Base-by-base conservation (phyloP, 2,888 invertebrate species). In the Aquatica leii region DNA sequence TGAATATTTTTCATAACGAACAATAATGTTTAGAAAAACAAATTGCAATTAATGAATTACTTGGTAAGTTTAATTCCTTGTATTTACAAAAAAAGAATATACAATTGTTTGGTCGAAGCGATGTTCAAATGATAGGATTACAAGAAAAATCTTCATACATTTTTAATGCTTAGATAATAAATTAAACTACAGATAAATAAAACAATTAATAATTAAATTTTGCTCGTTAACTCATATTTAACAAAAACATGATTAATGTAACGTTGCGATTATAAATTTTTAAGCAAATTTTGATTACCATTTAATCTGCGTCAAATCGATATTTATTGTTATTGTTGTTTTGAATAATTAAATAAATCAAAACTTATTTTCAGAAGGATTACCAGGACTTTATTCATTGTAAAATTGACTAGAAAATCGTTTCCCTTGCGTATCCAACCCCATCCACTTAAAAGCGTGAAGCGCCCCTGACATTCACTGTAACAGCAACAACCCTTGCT, bases 351-450 rank as follows among this genome's bases (percentile, higher is more conserved):
- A 37, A 55, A 50, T 34, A 55, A 49, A 59, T 59, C 59, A 59
- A 60, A 60, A 53, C 60, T 60, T 60, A 55, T 55, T 60, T 60
- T 49, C 54, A 55, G 59, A 59, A 69, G 75, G 75, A 76, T 76
- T 74, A 75, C 71, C 74, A 69, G 64, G 60, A 56, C 37, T 63
- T 62, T 66, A 59, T 62, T 77, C 77, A 76, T 76, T 77, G 79
- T 77, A 79, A 79, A 79, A 80, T 81, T 78, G 81, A 79, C 78
- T 80, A 79, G 79, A 80, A 80, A 81, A 81, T 80, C 77, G 76
- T 72, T 73, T 74, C 77, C 77, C 75, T 70, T 71, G 70, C 73
- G 69, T 67, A 69, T 70, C 65, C 72, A 65, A 73, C 73, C 70
- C 74, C 68, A 73, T 75, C 75, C 74, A 75, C 73, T 75, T 75